These are phyloP conservation scores for Anableps anableps DNA, from an alignment of 2,797 vertebrate species.

Conservation along the genomic window DNA sequence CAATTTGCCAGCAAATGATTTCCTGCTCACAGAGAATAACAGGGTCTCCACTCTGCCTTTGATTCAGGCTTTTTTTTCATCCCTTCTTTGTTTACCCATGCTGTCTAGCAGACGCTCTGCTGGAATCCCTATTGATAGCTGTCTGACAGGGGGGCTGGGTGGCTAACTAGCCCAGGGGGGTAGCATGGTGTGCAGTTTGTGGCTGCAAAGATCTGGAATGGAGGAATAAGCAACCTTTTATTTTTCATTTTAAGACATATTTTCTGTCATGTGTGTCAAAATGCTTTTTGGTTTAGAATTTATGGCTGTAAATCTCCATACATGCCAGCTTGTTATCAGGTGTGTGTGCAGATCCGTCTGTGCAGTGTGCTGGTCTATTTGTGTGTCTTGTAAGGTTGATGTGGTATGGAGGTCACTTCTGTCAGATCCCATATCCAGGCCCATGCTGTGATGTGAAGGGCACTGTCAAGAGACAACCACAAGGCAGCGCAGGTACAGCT, in stretches of 20 bases:
- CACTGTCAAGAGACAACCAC: conserved; percentile 86
- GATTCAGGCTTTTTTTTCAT: conserved; percentile 70
- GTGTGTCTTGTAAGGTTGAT: conserved; percentile 74
- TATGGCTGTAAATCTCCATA: conserved; percentile 18
- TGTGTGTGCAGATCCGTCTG: conserved; percentile 19
- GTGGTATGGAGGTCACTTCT: conserved; percentile 82
- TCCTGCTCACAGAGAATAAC: conserved; percentile 76
- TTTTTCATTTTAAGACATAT: conserved; percentile 2
- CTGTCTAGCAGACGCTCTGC: conserved; percentile 75
- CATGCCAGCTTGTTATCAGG: conserved; percentile 30
- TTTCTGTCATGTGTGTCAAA: not conserved
- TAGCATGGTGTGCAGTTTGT: conserved; percentile 42
- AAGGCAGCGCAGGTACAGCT: conserved; percentile 84
- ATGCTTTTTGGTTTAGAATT: conserved; percentile 18
- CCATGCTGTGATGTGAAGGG: conserved; percentile 87
- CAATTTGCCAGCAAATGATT: conserved; percentile 81
- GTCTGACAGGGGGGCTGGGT: conserved; percentile 72
- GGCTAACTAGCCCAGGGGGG: conserved; percentile 63
- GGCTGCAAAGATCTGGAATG: conserved; percentile 1
- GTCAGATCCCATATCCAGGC: conserved; percentile 86
- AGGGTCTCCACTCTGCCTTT: conserved; percentile 74
- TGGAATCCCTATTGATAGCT: conserved; percentile 87
- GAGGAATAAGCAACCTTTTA: conserved; percentile 11
- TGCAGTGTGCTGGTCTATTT: conserved; percentile 38
- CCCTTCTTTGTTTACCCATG: conserved; percentile 78